Conservation (phyloP, 2,797 vertebrate species). For the Pelodytes ibericus region DNA sequence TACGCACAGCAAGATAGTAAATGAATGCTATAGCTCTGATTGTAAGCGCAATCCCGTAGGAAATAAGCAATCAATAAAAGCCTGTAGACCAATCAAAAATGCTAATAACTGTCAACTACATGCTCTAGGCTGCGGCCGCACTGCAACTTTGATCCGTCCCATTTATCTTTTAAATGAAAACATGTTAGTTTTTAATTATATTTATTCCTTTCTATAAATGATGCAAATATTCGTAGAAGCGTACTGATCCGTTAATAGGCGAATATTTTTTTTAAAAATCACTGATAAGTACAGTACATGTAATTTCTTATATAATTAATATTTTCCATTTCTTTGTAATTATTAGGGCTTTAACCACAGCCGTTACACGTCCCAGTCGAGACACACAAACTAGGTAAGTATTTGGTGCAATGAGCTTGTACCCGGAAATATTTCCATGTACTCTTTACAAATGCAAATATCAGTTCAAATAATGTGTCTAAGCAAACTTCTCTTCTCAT, state of each 20-base stretch:
- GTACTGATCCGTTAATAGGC: background rate
- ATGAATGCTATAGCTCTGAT: background rate
- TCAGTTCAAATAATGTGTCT: conserved; percentile 5
- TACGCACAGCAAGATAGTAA: background rate
- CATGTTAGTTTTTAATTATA: background rate
- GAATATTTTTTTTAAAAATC: background rate
- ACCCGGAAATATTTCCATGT: background rate
- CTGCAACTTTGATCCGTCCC: background rate
- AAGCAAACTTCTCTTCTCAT: conserved; percentile 18
- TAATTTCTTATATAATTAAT: background rate
- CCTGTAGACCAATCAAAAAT: background rate
- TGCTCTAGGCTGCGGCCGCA: background rate
- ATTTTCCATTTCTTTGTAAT: too few species aligned
- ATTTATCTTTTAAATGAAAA: background rate
- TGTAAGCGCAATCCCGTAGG: background rate
- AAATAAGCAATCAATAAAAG: background rate
- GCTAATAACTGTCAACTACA: background rate
- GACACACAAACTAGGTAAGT: background rate
- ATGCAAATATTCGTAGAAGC: background rate
- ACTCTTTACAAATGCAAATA: background rate
- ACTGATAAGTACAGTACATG: background rate
- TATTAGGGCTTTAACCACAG: background rate
- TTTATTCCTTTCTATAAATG: background rate
- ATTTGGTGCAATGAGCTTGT: background rate
- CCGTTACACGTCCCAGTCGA: background rate